phyloP scores from a whole-genome alignment of 2,113 vertebrate species.

The Ophthalmolycus amberensis region DNA sequence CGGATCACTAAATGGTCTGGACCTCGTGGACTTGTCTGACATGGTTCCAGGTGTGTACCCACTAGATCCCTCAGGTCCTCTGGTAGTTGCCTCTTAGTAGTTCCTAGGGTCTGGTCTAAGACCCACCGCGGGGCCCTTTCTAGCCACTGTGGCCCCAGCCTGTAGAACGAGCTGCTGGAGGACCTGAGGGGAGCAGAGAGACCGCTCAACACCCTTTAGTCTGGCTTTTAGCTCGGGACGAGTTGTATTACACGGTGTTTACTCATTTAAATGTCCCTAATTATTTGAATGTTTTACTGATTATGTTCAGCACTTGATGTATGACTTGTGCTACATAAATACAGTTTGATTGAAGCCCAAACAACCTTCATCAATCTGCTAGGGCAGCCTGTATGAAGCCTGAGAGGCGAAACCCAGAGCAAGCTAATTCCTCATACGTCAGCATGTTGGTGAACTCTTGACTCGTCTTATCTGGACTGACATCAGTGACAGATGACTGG shows the following conservation, averaged over 20 bases:
- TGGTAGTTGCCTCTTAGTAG: background rate
- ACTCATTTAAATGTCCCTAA: background rate
- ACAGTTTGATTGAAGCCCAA: background rate
- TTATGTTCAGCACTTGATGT: background rate
- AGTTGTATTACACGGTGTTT: background rate
- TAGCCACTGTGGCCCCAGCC: background rate
- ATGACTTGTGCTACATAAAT: background rate
- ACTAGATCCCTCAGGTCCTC: background rate
- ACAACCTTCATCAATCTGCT: background rate
- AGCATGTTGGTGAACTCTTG: background rate
- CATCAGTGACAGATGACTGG: background rate
- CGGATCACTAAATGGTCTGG: background rate
- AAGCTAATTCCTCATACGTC: background rate
- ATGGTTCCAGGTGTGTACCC: background rate
- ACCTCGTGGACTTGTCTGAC: background rate
- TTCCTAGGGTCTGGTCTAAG: background rate
- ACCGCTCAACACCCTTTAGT: background rate
- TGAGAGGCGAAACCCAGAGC: background rate
- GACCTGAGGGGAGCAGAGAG: background rate
- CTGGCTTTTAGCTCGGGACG: background rate
- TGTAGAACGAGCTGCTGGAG: background rate
- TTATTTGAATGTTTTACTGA: background rate
- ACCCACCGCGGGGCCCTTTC: background rate
- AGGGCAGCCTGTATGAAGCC: too few species aligned
- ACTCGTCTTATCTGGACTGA: background rate